phyloP scores from a whole-genome alignment of 2,888 invertebrate species.

The Eilema caniola region DNA sequence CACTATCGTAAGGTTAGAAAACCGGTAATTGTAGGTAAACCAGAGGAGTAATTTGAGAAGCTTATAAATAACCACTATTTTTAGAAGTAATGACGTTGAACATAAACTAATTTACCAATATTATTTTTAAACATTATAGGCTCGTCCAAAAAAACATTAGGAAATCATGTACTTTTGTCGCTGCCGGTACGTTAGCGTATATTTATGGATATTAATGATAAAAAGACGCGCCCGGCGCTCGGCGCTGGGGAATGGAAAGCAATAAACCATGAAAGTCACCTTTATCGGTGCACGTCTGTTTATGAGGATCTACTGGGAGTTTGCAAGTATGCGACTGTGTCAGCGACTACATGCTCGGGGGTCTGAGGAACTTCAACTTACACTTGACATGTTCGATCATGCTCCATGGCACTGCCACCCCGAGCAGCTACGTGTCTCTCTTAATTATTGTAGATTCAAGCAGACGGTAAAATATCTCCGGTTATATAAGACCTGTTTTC shows the following conservation, averaged over 20 bases:
- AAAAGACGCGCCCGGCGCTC: constrained; percentile 26
- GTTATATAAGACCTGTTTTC: background rate
- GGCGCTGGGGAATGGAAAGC: constrained; percentile 33
- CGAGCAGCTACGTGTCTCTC: background rate
- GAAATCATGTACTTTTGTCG: background rate
- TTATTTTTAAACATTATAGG: background rate
- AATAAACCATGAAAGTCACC: constrained; percentile 19
- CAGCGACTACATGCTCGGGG: background rate
- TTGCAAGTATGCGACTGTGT: background rate
- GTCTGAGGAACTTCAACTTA: background rate
- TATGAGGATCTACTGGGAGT: background rate
- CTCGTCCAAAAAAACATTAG: background rate
- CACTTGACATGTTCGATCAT: background rate
- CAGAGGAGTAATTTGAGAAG: no score
- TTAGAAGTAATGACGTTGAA: no score
- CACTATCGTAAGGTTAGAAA: no score
- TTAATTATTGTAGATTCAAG: background rate
- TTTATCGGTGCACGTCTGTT: background rate
- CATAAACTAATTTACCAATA: no score
- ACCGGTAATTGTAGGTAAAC: no score
- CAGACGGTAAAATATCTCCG: background rate
- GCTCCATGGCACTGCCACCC: background rate
- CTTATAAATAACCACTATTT: no score
- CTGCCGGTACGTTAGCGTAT: background rate
- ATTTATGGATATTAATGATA: constrained; percentile 42